Conservation (phyloP, 2,888 invertebrate species). For the Druceiella hillmani region DNA sequence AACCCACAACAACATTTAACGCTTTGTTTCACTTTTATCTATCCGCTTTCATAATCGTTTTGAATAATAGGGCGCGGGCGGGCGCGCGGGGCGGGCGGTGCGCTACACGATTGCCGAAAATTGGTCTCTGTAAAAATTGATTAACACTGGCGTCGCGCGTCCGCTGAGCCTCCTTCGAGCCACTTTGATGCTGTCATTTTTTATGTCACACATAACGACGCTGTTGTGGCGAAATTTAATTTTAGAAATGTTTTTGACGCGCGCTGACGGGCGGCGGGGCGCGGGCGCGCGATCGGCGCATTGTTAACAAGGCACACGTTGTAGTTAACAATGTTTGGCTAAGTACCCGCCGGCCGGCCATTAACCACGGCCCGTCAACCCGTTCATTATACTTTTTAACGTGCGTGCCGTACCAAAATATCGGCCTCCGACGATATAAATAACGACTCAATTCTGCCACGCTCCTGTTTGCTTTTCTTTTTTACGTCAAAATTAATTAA, state of each 20-base stretch:
- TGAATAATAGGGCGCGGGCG: conserved; percentile 30
- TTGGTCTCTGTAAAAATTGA: conserved; percentile 43
- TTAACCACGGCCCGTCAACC: conserved; percentile 5
- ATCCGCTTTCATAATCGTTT: too few species aligned
- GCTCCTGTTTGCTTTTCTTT: too few species aligned
- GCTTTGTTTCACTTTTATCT: too few species aligned
- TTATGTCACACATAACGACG: too few species aligned
- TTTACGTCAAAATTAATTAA: too few species aligned
- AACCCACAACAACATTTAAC: too few species aligned
- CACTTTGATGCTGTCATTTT: conserved; percentile 26
- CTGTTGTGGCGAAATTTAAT: too few species aligned
- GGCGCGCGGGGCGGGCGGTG: conserved; percentile 38
- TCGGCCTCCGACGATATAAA: too few species aligned
- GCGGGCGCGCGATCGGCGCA: conserved; percentile 17
- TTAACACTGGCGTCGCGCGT: conserved; percentile 36
- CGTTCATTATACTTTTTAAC: conserved; percentile 2
- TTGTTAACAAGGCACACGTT: conserved; percentile 19
- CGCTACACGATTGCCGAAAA: conserved; percentile 37
- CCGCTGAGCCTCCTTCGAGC: conserved; percentile 2
- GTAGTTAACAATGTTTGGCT: conserved; percentile 36
- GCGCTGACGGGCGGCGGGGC: conserved; percentile 27
- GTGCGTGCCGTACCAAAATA: too few species aligned
- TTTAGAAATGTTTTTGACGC: conserved; percentile 37
- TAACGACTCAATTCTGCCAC: too few species aligned
- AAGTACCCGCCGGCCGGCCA: conserved; percentile 20